Conservation (phyloP, 2,113 vertebrate genomes). For the Sinocyclocheilus anophthalmus region DNA sequence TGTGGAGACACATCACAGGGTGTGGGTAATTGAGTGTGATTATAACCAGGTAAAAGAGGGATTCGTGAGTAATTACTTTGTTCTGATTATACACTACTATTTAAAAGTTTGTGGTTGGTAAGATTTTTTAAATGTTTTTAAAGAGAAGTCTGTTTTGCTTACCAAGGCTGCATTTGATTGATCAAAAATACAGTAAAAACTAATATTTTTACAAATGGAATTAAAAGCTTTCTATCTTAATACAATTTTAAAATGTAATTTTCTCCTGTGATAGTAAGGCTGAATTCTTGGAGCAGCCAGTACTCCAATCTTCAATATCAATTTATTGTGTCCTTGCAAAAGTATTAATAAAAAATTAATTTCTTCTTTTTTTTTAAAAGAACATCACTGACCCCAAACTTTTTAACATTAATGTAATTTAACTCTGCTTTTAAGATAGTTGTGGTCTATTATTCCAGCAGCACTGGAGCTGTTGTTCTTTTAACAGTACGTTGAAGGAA, state of each 20-base stretch:
- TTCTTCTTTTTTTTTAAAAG: not conserved
- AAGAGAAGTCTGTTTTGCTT: not conserved
- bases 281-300: not conserved
- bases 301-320: not conserved
- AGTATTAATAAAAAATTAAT: not conserved
- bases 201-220: not conserved
- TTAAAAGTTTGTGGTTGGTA: not conserved
- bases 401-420: not conserved
- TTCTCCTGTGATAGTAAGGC: not conserved
- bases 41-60: not conserved
- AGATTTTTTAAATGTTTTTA: not conserved
- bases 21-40: conserved; percentile 1
- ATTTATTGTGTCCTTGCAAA: not conserved
- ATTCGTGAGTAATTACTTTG: not conserved
- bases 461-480: conserved; percentile 46
- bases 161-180: not conserved
- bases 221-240: not conserved
- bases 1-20: conserved; percentile 14
- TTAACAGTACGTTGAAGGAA: not conserved
- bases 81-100: not conserved
- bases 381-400: not conserved
- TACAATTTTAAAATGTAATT: not conserved
- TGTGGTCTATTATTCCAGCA: not conserved
- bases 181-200: not conserved
- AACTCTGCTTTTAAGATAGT: not conserved